phyloP scores from a whole-genome alignment of 2,113 vertebrate genomes.

The Columba livia region DNA sequence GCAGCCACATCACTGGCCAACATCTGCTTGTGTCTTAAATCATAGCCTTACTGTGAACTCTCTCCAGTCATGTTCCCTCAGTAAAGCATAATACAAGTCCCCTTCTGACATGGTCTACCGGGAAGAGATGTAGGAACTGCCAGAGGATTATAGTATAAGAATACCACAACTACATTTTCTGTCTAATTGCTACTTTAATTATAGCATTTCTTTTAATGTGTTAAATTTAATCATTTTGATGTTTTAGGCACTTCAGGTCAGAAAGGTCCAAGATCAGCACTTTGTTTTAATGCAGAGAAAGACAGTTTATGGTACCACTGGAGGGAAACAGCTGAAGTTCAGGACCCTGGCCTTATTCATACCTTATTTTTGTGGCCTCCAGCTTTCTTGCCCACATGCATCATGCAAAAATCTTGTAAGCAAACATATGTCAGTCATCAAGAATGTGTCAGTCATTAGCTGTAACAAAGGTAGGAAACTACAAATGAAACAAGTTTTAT shows the following conservation, averaged over 20 bases:
- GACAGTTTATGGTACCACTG: neutral
- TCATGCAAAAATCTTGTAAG: neutral
- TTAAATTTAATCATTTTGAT: neutral
- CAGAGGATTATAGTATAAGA: neutral
- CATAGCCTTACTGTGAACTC: neutral
- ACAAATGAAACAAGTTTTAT: neutral
- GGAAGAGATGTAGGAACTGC: neutral
- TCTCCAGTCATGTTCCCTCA: neutral
- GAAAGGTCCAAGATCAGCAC: neutral
- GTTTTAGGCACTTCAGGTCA: neutral
- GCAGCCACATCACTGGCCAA: neutral
- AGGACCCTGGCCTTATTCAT: neutral
- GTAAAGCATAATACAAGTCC: neutral
- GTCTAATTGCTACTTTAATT: neutral
- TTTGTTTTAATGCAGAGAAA: neutral
- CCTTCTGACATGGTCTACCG: neutral
- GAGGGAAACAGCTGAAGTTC: neutral
- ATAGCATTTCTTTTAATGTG: neutral
- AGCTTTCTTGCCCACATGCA: neutral
- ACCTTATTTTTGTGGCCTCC: neutral
- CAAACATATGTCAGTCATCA: neutral
- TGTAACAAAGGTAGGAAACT: neutral
- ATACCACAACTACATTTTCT: neutral
- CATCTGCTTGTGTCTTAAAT: slow-evolving; percentile 21
- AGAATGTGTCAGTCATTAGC: neutral